Evolutionary conservation across 2,797 vertebrate species (phyloP), one percentile per base, ranked within the genome.

Genomic region (Neomorphus geoffroyi): DNA sequence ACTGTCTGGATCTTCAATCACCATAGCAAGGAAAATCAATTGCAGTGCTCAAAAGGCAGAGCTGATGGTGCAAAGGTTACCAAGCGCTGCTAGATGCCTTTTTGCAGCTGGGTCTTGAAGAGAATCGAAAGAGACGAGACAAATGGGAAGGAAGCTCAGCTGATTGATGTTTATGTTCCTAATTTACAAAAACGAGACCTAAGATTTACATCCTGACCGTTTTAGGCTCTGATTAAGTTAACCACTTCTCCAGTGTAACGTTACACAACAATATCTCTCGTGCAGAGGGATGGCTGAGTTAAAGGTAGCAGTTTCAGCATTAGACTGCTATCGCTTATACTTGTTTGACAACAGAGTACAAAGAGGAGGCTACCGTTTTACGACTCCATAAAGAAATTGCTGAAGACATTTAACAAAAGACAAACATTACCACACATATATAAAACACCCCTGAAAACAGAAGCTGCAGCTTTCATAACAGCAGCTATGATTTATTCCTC

Each of bases 361-460:
- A 96, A 95, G 79, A 89, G 80, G 93, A 96, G 86, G 86, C 83
- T 94, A 60, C 94, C 80, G 90, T 93, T 95, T 91, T 96, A 81
- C 8, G 89, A 91, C 90, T 80, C 92, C 93, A 94, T 97, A 96
- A 97, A 97, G 92, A 97, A 97, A 95, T 84, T 95, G 64, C 86
- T 66, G 60, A 92, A 98, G 93, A 94, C 92, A 95, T 97, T 97
- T 92, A 96, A 96, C 89, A 95, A 96, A 96, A 96, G 93, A 93
- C 90, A 93, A 96, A 96, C 92, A 95, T 97, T 96, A 87, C 95
- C 94, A 94, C 92, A 93, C 81, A 92, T 92, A 93, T 92, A 86
- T 96, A 97, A 97, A 97, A 96, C 97, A 96, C 89, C 93, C 80
- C 93, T 93, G 94, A 86, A 96, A 96, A 97, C 82, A 97, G 96